Base-by-base conservation (phyloP, 2,888 invertebrate species). In the Eristalis arbustorum region DNA sequence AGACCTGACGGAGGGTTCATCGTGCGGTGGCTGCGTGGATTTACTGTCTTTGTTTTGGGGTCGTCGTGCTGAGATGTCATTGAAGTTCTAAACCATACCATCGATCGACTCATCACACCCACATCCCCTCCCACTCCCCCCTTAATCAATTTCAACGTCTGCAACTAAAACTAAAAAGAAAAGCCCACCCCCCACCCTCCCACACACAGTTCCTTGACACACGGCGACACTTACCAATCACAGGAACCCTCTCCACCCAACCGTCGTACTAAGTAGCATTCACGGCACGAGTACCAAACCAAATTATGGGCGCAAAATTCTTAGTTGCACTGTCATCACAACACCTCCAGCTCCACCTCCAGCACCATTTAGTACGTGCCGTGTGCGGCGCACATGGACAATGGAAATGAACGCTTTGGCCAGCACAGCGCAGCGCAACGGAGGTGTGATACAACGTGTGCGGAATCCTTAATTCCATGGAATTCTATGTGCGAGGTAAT, bases 251-350 rank as follows among this genome's bases (percentile, higher is more conserved):
- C n/a, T 18, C 49, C 42, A 8, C 42, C n/a, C 3, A 10, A 3
- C n/a, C 14, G n/a, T 18, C 71, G 64, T 31, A 59, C 64, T 71
- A 68, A 77, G 69, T 85, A 85, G 62, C 69, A 85, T 85, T 85
- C 85, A 56, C 23, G 57, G 81, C 81, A 85, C 81, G 85, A 72
- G 69, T 31, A 64, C 23, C 68, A 76, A 64, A 69, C 85, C 81
- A 85, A 85, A 85, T 77, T 77, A 81, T 81, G 81, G 73, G 77
- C 69, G 82, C 76, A 74, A 77, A 81, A 85, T 81, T 85, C 85
- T 82, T 85, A 73, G 71, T 66, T 85, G 69, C 67, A 81, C 66
- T 81, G 85, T 85, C 85, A 77, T 71, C 77, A 63, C 42, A 56
- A 49, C 49, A 49, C 49, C 49, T 49, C 18, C 34, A 73, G 37